Base-by-base conservation (phyloP, 2,113 vertebrate genomes). In the Albula glossodonta region DNA sequence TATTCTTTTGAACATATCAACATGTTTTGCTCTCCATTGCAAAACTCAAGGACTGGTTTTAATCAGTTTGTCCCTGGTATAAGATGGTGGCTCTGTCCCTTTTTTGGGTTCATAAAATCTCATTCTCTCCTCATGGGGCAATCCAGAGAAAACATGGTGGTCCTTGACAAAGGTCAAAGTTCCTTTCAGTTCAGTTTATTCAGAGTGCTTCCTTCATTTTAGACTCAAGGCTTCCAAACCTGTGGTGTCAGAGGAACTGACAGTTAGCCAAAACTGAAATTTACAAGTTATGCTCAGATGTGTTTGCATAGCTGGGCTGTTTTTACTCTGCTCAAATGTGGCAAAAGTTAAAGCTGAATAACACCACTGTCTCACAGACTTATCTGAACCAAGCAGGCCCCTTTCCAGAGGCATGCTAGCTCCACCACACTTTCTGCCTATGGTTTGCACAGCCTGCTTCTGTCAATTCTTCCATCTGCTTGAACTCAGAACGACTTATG, bases 401-500 rank as follows among this genome's bases (percentile, higher is more conserved):
- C 70, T 6, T 25, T 63, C n/a, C 25, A 31, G 2, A 74, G 9
- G 31, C 70, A 8, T 74, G 5, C 70, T 3, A 4, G 2, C 70
- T 31, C n/a, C 17, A 9, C 31, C 70, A 19, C 70, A 74, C 70
- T 10, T 22, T 10, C 22, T 22, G 22, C 70, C 70, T 66, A 74
- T 11, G 5, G 70, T 31, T 8, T 25, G 22, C 8, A 31, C 22
- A n/a, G 9, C 66, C 25, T 17, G 77, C 60, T 50, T 19, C 56
- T 78, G 78, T 57, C 57, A 50, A 9, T 51, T 51, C 53, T 11
- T 41, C 41, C 83, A 66, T 22, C 41, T 83, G 31, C 2, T 12
- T 84, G 87, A 83, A 83, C 66, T 79, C 53, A 82, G 12, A 81
- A 51, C 13, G 49, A 60, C 70, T 52, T 31, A 81, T 60, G 5